Evolutionary conservation across 2,888 invertebrate genomes (phyloP).

Genomic region (Cataglyphis cursor): DNA sequence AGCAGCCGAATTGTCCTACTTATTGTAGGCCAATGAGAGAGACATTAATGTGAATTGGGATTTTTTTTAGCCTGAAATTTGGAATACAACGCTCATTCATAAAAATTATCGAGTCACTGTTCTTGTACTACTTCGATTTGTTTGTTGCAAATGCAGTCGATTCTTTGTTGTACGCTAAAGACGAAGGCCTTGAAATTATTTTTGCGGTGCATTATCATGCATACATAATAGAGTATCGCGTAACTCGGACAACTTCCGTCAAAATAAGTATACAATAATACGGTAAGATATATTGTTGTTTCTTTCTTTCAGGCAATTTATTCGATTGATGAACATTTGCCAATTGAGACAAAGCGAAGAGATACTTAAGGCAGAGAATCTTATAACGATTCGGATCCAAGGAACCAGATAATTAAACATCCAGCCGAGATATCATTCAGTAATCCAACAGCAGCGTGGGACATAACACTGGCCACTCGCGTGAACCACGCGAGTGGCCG

Average conservation of each 20-base stretch:
- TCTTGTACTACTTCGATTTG: neutral
- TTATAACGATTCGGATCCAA: neutral
- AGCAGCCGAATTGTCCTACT: neutral
- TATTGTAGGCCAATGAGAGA: neutral
- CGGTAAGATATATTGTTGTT: neutral
- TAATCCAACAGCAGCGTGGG: neutral
- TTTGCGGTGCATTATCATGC: neutral
- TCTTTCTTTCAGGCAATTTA: neutral
- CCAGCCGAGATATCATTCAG: neutral
- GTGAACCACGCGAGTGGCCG: neutral
- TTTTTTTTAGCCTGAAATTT: neutral
- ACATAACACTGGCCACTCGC: neutral
- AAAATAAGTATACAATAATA: neutral
- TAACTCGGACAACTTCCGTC: slow-evolving; percentile 3
- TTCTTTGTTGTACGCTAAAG: neutral
- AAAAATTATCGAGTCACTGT: neutral
- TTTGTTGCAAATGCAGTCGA: neutral
- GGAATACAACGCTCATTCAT: neutral
- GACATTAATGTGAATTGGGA: neutral
- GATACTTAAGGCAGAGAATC: neutral
- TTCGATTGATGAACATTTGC: neutral
- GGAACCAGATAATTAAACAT: neutral
- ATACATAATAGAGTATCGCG: neutral
- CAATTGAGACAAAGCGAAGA: neutral
- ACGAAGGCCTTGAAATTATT: slow-evolving; percentile 9